These are phyloP conservation scores for Pteropus alecto DNA, from an alignment of 2,113 vertebrate species.

Conservation along the genomic window DNA sequence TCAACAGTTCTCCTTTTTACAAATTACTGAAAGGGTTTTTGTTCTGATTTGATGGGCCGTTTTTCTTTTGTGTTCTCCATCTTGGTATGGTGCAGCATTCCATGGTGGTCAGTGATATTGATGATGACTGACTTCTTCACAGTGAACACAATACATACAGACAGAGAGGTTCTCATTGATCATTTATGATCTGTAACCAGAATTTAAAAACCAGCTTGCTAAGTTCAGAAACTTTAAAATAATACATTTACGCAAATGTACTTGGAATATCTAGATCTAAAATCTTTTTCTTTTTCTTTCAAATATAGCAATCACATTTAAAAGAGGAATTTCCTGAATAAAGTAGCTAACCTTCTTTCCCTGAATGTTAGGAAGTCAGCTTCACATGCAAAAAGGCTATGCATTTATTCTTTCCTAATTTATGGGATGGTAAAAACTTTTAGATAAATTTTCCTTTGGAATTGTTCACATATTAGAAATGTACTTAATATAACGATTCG, in stretches of 20 bases:
- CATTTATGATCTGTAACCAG: background rate
- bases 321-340: background rate
- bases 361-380: background rate
- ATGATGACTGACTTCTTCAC: background rate
- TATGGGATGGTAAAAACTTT: background rate
- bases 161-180: background rate
- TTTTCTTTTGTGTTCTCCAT: background rate
- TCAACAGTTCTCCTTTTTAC: background rate
- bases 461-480: background rate
- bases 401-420: background rate
- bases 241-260: background rate
- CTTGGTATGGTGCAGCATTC: background rate
- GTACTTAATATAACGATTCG: background rate
- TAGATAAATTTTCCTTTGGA: constrained; percentile 4
- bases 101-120: constrained; percentile 18
- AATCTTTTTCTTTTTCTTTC: background rate
- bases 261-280: background rate
- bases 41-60: background rate
- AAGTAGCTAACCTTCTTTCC: background rate
- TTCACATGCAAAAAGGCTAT: background rate
- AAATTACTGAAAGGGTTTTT: background rate
- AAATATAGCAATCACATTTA: background rate
- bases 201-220: background rate
- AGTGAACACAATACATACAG: background rate
- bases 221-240: background rate